Evolutionary conservation across 2,797 vertebrate genomes (phyloP).

Genomic region (Spea hammondii): DNA sequence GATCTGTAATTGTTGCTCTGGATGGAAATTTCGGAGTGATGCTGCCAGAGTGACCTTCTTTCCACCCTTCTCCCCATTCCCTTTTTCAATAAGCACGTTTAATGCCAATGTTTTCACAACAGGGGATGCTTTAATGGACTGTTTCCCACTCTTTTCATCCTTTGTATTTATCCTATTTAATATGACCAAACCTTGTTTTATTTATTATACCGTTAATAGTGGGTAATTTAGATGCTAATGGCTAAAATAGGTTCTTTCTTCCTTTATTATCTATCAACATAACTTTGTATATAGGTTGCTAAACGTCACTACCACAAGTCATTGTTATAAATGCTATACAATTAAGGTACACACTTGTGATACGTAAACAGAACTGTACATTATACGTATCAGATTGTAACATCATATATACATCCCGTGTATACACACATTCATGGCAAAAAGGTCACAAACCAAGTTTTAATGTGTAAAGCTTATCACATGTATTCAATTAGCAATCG

Average conservation of each 20-base stretch:
- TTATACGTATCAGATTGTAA: neutral
- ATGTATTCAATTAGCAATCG: too few relatives aligned
- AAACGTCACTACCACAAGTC: too few relatives aligned
- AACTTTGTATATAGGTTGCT: too few relatives aligned
- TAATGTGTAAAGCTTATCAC: too few relatives aligned
- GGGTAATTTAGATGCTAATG: neutral
- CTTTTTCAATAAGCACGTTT: conserved; percentile 42
- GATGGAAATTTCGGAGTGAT: conserved; percentile 3
- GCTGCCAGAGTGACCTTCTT: conserved; percentile 31
- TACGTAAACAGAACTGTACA: too few relatives aligned
- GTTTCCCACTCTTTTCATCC: conserved; percentile 31
- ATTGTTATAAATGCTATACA: too few relatives aligned
- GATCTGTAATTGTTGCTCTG: conserved; percentile 41
- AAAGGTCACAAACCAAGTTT: too few relatives aligned
- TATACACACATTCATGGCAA: neutral
- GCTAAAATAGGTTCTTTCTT: neutral
- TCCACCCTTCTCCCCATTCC: conserved; percentile 14
- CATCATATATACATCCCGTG: neutral
- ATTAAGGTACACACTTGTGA: too few relatives aligned
- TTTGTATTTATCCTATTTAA: conserved; percentile 14
- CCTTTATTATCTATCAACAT: neutral
- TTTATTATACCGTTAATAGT: conserved; percentile 17
- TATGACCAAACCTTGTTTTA: conserved; percentile 3
- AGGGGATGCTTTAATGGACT: conserved; percentile 50
- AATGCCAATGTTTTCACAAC: conserved; percentile 30